phyloP scores from a whole-genome alignment of 1,140 invertebrate species.

The Bemisia tabaci region DNA sequence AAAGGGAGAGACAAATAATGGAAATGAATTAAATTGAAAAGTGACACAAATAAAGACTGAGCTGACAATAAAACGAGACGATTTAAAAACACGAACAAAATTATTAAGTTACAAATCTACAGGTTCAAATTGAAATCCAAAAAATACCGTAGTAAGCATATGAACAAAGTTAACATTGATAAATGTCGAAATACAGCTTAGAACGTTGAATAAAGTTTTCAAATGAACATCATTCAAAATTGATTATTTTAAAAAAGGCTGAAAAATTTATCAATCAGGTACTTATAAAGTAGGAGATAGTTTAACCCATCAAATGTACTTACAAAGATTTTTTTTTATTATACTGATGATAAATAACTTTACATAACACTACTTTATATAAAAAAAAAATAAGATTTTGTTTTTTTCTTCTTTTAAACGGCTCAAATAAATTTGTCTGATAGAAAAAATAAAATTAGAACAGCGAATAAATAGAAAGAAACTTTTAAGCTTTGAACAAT shows the following conservation, averaged over 20 bases:
- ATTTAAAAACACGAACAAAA: too few species aligned
- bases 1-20: too few species aligned
- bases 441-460: background rate
- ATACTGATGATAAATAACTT: background rate
- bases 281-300: background rate
- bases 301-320: background rate
- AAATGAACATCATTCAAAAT: background rate
- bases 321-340: background rate
- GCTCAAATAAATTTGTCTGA: background rate
- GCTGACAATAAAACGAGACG: too few species aligned
- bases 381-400: background rate
- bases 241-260: background rate
- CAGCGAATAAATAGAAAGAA: background rate
- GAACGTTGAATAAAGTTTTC: background rate
- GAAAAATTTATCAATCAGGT: background rate
- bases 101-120: too few species aligned
- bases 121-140: too few species aligned
- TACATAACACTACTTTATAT: background rate
- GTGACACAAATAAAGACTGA: too few species aligned
- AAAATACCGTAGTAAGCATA: too few species aligned
- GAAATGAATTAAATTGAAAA: too few species aligned
- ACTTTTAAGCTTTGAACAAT: background rate
- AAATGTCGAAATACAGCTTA: background rate
- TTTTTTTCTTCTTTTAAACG: background rate
- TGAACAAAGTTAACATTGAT: too few species aligned